phyloP scores from a whole-genome alignment of 2,888 invertebrate genomes.

The Conistra vaccinii region DNA sequence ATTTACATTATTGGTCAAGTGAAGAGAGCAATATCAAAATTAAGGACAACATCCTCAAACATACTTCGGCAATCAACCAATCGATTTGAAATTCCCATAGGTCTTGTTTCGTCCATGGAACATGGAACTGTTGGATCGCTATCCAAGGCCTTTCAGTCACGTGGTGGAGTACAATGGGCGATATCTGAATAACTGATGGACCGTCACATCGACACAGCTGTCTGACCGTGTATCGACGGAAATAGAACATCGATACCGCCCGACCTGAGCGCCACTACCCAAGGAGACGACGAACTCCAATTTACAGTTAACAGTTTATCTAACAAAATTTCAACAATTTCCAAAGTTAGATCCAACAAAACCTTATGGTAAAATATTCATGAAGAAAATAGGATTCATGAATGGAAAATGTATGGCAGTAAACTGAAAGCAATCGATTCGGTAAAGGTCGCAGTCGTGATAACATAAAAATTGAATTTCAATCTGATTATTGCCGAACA shows the following conservation, averaged over 20 bases:
- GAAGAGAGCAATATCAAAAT: background rate
- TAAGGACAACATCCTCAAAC: background rate
- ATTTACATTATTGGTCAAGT: background rate
- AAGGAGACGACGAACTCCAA: slow-evolving; percentile 57
- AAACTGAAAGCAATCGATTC: slow-evolving; percentile 54
- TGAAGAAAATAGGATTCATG: slow-evolving; percentile 36
- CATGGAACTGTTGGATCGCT: slow-evolving; percentile 34
- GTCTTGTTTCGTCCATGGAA: slow-evolving; percentile 33
- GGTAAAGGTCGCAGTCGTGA: slow-evolving; percentile 32
- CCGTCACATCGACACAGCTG: slow-evolving; percentile 76
- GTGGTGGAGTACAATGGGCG: slow-evolving; percentile 71
- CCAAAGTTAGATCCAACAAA: slow-evolving; percentile 37
- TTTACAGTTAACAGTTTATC: slow-evolving; percentile 36
- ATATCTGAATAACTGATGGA: slow-evolving; percentile 79
- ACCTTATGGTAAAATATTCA: slow-evolving; percentile 56
- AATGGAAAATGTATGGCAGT: slow-evolving; percentile 50
- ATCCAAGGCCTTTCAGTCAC: slow-evolving; percentile 69
- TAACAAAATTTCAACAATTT: slow-evolving; percentile 36
- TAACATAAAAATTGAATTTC: slow-evolving; percentile 36
- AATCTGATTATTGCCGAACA: slow-evolving; percentile 29
- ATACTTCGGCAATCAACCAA: background rate
- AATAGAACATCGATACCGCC: slow-evolving; percentile 79
- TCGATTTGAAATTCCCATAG: slow-evolving; percentile 20
- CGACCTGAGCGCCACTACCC: slow-evolving; percentile 63
- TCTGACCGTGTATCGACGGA: slow-evolving; percentile 73